These are phyloP conservation scores for Rhinopomastus cyanomelas DNA, from an alignment of 2,113 vertebrate genomes.

Conservation along the genomic window DNA sequence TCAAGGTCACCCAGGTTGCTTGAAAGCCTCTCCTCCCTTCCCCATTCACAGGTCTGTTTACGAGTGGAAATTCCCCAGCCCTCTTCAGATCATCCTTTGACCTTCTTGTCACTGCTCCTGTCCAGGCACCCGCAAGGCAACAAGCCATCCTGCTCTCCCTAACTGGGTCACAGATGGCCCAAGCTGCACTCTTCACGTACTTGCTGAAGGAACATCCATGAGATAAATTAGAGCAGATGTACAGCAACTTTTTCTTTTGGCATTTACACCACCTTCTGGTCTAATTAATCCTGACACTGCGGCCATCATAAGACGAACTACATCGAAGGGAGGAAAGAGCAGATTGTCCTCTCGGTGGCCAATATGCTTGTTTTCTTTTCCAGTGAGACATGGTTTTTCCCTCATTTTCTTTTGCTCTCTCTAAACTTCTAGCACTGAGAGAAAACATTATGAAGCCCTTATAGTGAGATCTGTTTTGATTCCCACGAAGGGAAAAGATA, in stretches of 20 bases:
- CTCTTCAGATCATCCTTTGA: background rate
- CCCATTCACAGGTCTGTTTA: background rate
- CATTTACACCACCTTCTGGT: conserved; percentile 55
- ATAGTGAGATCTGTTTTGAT: background rate
- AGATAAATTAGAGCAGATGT: conserved; percentile 68
- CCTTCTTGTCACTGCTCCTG: conserved; percentile 33
- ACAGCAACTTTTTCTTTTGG: conserved; percentile 48
- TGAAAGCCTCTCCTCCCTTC: background rate
- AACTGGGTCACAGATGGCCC: conserved; percentile 79
- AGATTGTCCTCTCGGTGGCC: conserved; percentile 25
- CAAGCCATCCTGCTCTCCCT: conserved; percentile 37
- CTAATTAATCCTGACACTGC: conserved; percentile 68
- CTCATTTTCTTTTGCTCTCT: background rate
- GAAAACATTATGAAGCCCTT: background rate
- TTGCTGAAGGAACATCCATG: conserved; percentile 47
- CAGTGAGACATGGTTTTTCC: conserved; percentile 3
- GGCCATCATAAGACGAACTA: conserved; percentile 6
- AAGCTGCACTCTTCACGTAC: conserved; percentile 51
- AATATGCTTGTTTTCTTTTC: conserved; percentile 51
- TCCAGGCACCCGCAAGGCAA: conserved; percentile 47
- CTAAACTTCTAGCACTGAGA: background rate
- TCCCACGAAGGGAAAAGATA: background rate
- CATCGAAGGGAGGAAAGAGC: conserved; percentile 51
- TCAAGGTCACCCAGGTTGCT: background rate
- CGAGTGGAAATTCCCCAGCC: conserved; percentile 20